Percentiles rank a stretch among this genome's conserved stretches.
Conservation (phyloP, 2,888 invertebrate species). For the Epinotia ramella region DNA sequence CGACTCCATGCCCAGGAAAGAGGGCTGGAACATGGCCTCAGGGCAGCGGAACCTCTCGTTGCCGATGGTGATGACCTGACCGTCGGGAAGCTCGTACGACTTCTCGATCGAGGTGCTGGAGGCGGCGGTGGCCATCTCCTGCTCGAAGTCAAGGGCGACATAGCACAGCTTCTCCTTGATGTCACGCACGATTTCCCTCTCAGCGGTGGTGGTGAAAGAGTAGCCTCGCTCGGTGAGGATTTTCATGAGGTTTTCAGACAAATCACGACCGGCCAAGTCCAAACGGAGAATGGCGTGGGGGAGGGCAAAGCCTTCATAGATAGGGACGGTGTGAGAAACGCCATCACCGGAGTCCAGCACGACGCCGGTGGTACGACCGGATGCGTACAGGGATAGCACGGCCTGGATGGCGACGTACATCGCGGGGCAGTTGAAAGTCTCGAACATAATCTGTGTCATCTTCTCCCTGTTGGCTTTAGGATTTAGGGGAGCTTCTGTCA, state of each 20-base stretch:
- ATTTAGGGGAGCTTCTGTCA: conserved; percentile 97
- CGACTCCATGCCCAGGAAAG: conserved; percentile 96
- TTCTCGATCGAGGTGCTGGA: conserved; percentile 96
- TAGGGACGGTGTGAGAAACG: conserved; percentile 96
- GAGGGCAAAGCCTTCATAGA: conserved; percentile 94
- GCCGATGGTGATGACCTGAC: conserved; percentile 95
- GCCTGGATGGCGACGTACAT: conserved; percentile 98
- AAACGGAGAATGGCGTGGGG: conserved; percentile 96
- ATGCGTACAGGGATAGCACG: conserved; percentile 96
- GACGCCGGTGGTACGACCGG: conserved; percentile 97
- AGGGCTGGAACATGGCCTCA: conserved; percentile 95
- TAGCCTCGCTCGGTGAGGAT: conserved; percentile 96
- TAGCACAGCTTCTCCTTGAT: conserved; percentile 98
- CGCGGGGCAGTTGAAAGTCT: conserved; percentile 96
- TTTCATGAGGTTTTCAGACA: conserved; percentile 98
- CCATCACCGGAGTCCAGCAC: conserved; percentile 97
- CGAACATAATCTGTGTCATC: conserved; percentile 98
- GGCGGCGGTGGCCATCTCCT: conserved; percentile 97
- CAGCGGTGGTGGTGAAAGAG: conserved; percentile 96
- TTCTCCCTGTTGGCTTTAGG: conserved; percentile 98
- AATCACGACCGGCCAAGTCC: conserved; percentile 96
- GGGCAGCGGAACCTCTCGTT: conserved; percentile 95
- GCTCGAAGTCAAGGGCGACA: conserved; percentile 97
- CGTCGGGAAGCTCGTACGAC: conserved; percentile 96
- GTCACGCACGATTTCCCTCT: conserved; percentile 97